A percentile compares a stretch with the other conserved stretches of the same genome.
These are phyloP conservation scores for Anoplopoma fimbria DNA, from an alignment of 2,113 vertebrate species.

Conservation along the genomic window DNA sequence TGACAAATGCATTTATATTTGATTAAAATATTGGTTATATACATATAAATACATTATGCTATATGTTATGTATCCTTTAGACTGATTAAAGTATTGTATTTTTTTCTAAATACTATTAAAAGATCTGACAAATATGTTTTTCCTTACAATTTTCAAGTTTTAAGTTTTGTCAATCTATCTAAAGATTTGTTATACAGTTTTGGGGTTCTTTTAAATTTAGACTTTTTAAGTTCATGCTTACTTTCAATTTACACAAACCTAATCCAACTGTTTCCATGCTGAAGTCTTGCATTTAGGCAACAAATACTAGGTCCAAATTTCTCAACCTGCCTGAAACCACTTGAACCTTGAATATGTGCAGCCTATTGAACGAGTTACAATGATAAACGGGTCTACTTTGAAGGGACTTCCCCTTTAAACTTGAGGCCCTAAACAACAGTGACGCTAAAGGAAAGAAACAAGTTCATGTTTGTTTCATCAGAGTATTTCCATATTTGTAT, in stretches of 20 bases:
- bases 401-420: slow-evolving; percentile 56
- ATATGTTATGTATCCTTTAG: background rate
- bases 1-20: background rate
- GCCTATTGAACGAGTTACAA: slow-evolving; percentile 60
- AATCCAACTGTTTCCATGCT: background rate
- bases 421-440: slow-evolving; percentile 35
- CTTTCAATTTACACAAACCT: background rate
- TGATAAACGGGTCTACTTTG: slow-evolving; percentile 73
- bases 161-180: background rate
- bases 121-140: background rate
- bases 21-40: background rate
- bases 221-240: background rate
- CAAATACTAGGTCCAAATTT: slow-evolving; percentile 54
- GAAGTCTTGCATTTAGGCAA: background rate
- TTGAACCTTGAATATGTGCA: slow-evolving; percentile 81
- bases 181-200: background rate
- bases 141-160: background rate
- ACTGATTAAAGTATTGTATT: background rate
- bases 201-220: background rate
- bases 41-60: background rate
- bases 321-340: slow-evolving; percentile 57
- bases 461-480: background rate
- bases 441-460: slow-evolving; percentile 6
- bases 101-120: background rate
- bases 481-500: background rate